These are phyloP conservation scores for Oreohelix idahoensis DNA, from an alignment of 1,140 invertebrate species.

Conservation along the genomic window DNA sequence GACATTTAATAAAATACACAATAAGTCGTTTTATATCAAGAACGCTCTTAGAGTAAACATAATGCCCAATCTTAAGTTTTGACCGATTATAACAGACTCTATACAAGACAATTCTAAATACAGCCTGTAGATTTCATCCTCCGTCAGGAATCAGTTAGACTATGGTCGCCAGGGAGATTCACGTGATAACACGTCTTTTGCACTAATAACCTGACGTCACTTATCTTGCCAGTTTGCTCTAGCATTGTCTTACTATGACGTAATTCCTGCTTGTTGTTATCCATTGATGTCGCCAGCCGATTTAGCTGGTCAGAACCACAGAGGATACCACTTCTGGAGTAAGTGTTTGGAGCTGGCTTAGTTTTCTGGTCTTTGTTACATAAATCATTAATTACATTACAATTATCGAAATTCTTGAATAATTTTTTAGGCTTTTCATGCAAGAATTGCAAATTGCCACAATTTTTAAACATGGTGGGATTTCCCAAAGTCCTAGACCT, in stretches of 20 bases:
- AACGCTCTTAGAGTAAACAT: too few relatives aligned
- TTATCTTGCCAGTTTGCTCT: neutral
- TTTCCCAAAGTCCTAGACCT: conserved; percentile 18
- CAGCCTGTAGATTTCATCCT: too few relatives aligned
- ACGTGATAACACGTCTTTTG: conserved; percentile 46
- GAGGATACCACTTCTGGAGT: neutral
- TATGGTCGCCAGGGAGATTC: conserved; percentile 37
- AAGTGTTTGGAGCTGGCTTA: neutral
- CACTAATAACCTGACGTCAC: conserved; percentile 40
- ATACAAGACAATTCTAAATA: too few relatives aligned
- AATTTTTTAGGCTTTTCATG: neutral
- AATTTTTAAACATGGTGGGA: neutral
- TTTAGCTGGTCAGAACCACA: neutral
- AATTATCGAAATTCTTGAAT: too few relatives aligned
- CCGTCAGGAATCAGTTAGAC: conserved; percentile 47
- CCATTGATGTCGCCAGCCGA: neutral
- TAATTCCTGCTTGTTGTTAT: neutral
- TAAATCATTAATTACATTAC: too few relatives aligned
- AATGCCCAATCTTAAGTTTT: too few relatives aligned
- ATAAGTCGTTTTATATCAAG: too few relatives aligned
- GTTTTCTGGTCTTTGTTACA: neutral
- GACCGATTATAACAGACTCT: too few relatives aligned
- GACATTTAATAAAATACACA: too few relatives aligned
- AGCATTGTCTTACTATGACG: neutral
- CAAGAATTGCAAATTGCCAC: neutral